Conservation (phyloP, 2,888 invertebrate species). For the Oxycera nigricornis region DNA sequence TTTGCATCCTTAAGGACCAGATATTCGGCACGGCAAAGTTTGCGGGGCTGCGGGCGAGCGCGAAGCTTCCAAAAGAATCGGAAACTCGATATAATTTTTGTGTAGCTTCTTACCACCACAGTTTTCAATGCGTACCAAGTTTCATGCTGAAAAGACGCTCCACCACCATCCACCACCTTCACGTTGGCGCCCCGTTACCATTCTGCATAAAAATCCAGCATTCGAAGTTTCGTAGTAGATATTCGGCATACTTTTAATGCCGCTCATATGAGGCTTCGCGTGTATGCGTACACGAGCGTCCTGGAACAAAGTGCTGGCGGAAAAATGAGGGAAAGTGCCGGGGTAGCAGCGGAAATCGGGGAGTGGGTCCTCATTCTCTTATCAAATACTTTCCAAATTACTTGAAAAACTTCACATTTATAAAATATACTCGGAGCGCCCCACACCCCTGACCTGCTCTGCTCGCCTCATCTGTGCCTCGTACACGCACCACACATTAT, state of each 20-base stretch:
- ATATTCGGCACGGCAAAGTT: conserved; percentile 12
- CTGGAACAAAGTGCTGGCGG: conserved; percentile 28
- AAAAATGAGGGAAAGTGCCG: conserved; percentile 22
- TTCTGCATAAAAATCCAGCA: conserved; percentile 23
- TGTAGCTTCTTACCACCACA: background rate
- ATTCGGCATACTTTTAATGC: conserved; percentile 38
- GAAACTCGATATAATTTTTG: conserved; percentile 28
- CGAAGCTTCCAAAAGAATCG: conserved; percentile 5
- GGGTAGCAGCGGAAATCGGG: background rate
- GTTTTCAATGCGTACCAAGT: conserved; percentile 27
- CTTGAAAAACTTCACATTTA: conserved; percentile 41
- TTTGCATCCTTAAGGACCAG: conserved; percentile 33
- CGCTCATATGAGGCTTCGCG: conserved; percentile 12
- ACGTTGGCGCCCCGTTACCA: background rate
- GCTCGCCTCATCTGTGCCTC: background rate
- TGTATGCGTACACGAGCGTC: conserved; percentile 11
- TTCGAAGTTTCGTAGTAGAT: conserved; percentile 37
- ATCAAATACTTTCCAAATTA: conserved; percentile 40
- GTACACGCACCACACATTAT: conserved; percentile 26
- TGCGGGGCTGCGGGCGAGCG: background rate
- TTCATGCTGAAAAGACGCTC: background rate
- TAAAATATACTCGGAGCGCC: conserved; percentile 30
- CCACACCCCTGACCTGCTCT: background rate
- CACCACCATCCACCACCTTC: background rate
- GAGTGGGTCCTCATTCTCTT: conserved; percentile 26